These are phyloP conservation scores for Corvus moneduloides DNA, from an alignment of 2,113 vertebrate genomes.

Conservation along the genomic window DNA sequence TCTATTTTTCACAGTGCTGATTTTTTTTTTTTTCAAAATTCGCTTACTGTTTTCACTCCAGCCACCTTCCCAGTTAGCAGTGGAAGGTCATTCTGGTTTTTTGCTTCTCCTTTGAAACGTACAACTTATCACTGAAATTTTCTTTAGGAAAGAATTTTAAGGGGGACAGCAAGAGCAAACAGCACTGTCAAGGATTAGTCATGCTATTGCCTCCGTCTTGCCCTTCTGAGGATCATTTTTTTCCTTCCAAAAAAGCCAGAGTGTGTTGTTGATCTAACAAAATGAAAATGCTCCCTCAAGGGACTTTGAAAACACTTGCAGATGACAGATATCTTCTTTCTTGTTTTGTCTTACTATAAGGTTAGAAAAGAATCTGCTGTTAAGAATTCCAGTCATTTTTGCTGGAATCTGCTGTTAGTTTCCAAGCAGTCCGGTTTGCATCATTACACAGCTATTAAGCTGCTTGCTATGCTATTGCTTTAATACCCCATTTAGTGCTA, in stretches of 20 bases:
- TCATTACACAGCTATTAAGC: not conserved
- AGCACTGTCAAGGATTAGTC: not conserved
- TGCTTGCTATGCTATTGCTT: not conserved
- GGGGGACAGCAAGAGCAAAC: not conserved
- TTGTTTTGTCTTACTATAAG: not conserved
- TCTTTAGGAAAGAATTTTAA: not conserved
- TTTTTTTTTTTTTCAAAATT: not conserved
- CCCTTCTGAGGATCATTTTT: not conserved
- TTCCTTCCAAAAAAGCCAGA: not conserved
- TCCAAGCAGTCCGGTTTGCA: not conserved
- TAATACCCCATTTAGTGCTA: not conserved
- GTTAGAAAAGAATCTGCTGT: not conserved
- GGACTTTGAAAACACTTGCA: not conserved
- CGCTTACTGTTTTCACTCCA: not conserved
- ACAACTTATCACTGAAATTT: not conserved
- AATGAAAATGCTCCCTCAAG: not conserved
- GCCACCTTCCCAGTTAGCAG: not conserved
- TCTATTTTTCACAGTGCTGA: not conserved
- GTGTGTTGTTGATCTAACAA: not conserved
- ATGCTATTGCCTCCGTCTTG: not conserved
- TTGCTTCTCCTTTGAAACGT: not conserved
- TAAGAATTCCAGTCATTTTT: not conserved
- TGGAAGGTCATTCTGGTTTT: not conserved
- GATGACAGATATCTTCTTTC: not conserved
- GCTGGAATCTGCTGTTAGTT: not conserved